Percentiles rank a stretch among this genome's conserved stretches.
Evolutionary conservation across 2,888 invertebrate species (phyloP).

Genomic region (Chromoteleia sp.): DNA sequence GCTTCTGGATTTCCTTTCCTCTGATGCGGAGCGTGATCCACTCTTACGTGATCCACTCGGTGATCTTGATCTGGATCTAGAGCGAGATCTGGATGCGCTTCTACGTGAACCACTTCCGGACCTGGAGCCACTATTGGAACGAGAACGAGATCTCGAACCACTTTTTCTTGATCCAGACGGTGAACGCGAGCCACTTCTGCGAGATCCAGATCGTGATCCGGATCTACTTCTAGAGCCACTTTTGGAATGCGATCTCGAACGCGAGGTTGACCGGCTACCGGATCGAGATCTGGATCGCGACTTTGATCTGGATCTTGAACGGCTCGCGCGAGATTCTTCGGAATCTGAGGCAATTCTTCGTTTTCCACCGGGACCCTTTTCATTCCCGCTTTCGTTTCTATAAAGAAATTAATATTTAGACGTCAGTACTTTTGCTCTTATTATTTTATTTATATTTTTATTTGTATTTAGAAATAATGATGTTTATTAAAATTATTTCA

Average conservation of each 20-base stretch:
- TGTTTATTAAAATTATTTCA: too few species aligned
- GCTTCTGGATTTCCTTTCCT: conserved; percentile 74
- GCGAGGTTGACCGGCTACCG: conserved; percentile 77
- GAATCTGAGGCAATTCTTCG: conserved; percentile 88
- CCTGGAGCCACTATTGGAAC: conserved; percentile 80
- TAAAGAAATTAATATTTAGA: neutral
- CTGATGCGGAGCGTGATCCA: conserved; percentile 79
- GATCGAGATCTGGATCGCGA: conserved; percentile 80
- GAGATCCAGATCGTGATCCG: conserved; percentile 82
- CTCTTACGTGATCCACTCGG: conserved; percentile 73
- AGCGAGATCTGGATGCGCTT: conserved; percentile 82
- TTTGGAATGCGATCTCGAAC: conserved; percentile 81
- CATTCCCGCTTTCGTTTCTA: conserved; percentile 84
- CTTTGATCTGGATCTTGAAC: conserved; percentile 77
- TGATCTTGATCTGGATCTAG: conserved; percentile 84
- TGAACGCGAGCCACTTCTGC: conserved; percentile 78
- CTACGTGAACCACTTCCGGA: conserved; percentile 81
- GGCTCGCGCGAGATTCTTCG: conserved; percentile 85
- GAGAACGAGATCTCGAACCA: conserved; percentile 80
- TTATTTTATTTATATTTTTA: too few species aligned
- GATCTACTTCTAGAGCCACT: conserved; percentile 73
- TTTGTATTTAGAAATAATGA: too few species aligned
- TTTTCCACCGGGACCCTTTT: conserved; percentile 85
- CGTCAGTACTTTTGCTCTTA: too few species aligned
- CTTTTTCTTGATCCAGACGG: conserved; percentile 81